Evolutionary conservation across 2,113 vertebrate species (phyloP), one percentile per base, ranked within the genome.

Genomic region (Phycodurus eques): DNA sequence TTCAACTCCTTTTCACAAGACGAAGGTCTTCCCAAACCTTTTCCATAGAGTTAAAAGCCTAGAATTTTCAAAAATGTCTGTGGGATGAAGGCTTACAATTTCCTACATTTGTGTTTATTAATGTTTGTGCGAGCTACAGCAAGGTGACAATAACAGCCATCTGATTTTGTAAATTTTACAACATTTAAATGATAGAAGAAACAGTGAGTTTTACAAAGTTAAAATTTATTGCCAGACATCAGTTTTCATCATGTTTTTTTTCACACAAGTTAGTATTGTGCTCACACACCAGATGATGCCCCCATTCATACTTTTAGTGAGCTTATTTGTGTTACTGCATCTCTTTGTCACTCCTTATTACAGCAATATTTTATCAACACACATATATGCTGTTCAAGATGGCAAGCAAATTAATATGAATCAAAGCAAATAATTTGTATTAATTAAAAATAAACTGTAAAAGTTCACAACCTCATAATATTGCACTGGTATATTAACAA

Each of bases 181-280:
- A 46, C 63, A 65, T 12, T 14, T 72, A 17, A 68, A 73, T 51
- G 67, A 39, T 47, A 70, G 12, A 66, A 66, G 13, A 9, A 75
- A 49, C 49, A 56, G 46, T 67, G 35, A 64, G 43, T 51, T 82
- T 78, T 64, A 78, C 5, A 75, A 81, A 77, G 44, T 49, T 68
- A 54, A 44, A 13, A 53, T 87, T 86, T 87, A 86, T 86, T 89
- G 80, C 72, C 77, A 33, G 20, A 61, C n/a, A 60, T 61, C 66
- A 27, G 10, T 71, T 74, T 72, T 10, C 39, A 61, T 68, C 9
- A 9, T 27, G 35, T 39, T 5, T 56, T 49, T 44, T 63, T 68
- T 15, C 43, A 67, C 62, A 69, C 39, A 71, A 57, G 12, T 20
- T 71, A n/a, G 69, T 61, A 56, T 20, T 35, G 39, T 49, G 19